A percentile compares a stretch with the other conserved stretches of the same genome.
Evolutionary conservation across 2,888 invertebrate genomes (phyloP).

Genomic region (Harpalus rubripes): DNA sequence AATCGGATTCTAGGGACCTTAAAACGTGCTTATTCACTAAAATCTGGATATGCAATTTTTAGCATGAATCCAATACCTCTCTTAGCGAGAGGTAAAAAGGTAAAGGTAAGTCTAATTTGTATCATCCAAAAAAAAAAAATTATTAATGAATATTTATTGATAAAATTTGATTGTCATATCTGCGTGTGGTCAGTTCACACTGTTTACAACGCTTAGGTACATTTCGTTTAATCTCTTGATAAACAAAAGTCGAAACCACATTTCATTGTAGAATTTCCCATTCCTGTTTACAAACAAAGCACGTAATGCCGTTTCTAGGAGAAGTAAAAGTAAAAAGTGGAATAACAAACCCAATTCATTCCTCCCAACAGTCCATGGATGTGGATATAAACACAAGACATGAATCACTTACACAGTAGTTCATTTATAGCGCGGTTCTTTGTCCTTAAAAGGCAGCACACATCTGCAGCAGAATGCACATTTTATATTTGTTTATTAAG

Average conservation of each 20-base stretch:
- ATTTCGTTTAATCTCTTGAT: neutral
- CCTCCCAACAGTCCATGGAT: constrained; percentile 12
- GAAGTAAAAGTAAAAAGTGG: constrained; percentile 38
- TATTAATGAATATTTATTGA: no score
- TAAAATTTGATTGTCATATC: no score
- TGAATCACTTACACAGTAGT: constrained; percentile 36
- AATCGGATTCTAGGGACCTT: no score
- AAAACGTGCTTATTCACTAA: no score
- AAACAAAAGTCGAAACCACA: constrained; percentile 23
- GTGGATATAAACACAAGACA: constrained; percentile 18
- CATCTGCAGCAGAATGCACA: constrained; percentile 4
- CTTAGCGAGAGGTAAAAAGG: no score
- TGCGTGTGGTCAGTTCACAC: no score
- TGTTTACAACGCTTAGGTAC: no score
- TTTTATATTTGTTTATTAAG: constrained; percentile 15
- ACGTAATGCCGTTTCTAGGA: constrained; percentile 22
- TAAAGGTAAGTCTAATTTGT: no score
- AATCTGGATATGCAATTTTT: no score
- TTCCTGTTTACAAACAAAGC: constrained; percentile 33
- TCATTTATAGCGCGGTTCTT: constrained; percentile 41
- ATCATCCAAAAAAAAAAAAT: no score
- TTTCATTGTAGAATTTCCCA: neutral
- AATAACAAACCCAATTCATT: constrained; percentile 46
- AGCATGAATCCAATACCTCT: no score
- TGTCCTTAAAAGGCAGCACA: constrained; percentile 33